phyloP scores from a whole-genome alignment of 2,113 vertebrate species.

The Paramormyrops kingsleyae region DNA sequence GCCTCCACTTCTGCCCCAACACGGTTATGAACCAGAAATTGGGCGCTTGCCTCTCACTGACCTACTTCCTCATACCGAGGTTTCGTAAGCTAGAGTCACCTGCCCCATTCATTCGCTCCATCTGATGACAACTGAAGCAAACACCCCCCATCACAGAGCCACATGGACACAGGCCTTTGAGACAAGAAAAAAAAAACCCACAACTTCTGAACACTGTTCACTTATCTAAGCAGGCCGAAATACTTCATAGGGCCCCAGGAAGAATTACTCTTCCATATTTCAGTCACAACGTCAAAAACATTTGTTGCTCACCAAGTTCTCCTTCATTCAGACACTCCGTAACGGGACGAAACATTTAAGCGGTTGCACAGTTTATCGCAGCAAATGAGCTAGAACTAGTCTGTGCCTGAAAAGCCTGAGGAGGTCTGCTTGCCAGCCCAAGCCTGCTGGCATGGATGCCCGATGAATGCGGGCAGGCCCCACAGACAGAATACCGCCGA shows the following conservation, averaged over 20 bases:
- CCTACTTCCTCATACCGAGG: neutral
- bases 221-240: neutral
- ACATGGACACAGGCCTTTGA: neutral
- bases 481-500: neutral
- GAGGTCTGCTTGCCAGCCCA: neutral
- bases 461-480: neutral
- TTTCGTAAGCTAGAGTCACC: conserved; percentile 1
- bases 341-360: neutral
- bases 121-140: neutral
- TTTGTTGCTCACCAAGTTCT: neutral
- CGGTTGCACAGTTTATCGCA: neutral
- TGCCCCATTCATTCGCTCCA: neutral
- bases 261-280: neutral
- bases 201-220: neutral
- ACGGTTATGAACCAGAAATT: neutral
- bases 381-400: neutral
- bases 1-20: neutral
- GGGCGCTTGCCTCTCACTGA: neutral
- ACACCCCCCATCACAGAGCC: neutral
- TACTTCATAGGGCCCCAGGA: neutral
- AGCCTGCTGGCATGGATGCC: neutral
- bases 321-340: neutral
- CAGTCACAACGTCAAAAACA: neutral
- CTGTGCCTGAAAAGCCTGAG: neutral
- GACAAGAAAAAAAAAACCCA: neutral